These are phyloP conservation scores for Oophaga sylvatica DNA, from an alignment of 2,797 vertebrate genomes.

Conservation along the genomic window DNA sequence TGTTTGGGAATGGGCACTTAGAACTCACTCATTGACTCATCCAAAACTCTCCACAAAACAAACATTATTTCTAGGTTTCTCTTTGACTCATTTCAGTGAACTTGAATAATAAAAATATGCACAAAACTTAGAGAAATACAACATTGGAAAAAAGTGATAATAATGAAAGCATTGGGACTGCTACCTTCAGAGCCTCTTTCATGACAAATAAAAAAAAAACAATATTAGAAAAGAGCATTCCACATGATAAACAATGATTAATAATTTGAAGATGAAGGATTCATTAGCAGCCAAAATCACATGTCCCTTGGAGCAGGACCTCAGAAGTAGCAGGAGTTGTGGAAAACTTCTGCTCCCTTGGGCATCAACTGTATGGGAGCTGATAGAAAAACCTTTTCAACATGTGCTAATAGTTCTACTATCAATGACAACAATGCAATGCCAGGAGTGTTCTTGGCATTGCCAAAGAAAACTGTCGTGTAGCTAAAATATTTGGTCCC, in stretches of 20 bases:
- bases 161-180: background rate
- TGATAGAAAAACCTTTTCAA: slow-evolving; percentile 5
- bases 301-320: background rate
- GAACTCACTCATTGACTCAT: no score
- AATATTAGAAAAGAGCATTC: background rate
- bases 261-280: background rate
- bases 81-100: no score
- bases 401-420: background rate
- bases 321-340: background rate
- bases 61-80: no score
- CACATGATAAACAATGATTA: background rate
- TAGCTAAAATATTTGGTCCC: slow-evolving; percentile 1
- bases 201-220: background rate
- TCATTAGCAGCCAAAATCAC: background rate
- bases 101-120: background rate
- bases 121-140: background rate
- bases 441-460: background rate
- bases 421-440: background rate
- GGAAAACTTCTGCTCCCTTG: background rate
- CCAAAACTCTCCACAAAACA: no score
- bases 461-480: background rate
- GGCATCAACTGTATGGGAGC: background rate
- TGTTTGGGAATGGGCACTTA: no score
- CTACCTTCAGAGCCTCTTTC: background rate
- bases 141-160: background rate